These are phyloP conservation scores for Dasypogon diadema DNA, from an alignment of 2,888 invertebrate genomes.

Conservation along the genomic window DNA sequence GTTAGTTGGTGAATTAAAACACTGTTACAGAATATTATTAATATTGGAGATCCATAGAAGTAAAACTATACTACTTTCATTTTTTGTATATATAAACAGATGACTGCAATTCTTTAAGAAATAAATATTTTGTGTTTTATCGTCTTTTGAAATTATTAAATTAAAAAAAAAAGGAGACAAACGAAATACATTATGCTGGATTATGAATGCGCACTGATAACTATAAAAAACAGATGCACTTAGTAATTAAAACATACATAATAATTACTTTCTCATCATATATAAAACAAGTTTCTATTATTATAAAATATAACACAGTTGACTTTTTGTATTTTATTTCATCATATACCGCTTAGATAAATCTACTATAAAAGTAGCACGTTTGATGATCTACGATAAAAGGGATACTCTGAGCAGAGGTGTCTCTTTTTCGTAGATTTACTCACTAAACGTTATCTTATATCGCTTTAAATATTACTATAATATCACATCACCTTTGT, in stretches of 20 bases:
- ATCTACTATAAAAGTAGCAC: conserved; percentile 15
- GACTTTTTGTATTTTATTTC: conserved; percentile 63
- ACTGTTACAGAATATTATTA: conserved; percentile 6
- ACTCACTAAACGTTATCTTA: conserved; percentile 33
- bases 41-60: conserved; percentile 48
- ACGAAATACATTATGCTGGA: conserved; percentile 22
- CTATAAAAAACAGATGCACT: conserved; percentile 25
- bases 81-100: background rate
- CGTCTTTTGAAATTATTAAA: conserved; percentile 7
- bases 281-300: conserved; percentile 60
- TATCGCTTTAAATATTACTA: conserved; percentile 60
- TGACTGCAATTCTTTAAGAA: background rate
- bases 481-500: conserved; percentile 68
- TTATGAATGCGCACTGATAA: conserved; percentile 18
- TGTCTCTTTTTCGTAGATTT: conserved; percentile 55
- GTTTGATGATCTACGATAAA: background rate
- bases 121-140: background rate
- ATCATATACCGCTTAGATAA: conserved; percentile 26
- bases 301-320: conserved; percentile 67
- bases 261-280: conserved; percentile 34
- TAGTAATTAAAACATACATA: conserved; percentile 41
- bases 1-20: background rate
- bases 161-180: conserved; percentile 26
- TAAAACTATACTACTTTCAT: background rate
- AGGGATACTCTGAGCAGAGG: conserved; percentile 40